Base-by-base conservation (phyloP, 2,113 vertebrate genomes). In the Turdus rufiventris region DNA sequence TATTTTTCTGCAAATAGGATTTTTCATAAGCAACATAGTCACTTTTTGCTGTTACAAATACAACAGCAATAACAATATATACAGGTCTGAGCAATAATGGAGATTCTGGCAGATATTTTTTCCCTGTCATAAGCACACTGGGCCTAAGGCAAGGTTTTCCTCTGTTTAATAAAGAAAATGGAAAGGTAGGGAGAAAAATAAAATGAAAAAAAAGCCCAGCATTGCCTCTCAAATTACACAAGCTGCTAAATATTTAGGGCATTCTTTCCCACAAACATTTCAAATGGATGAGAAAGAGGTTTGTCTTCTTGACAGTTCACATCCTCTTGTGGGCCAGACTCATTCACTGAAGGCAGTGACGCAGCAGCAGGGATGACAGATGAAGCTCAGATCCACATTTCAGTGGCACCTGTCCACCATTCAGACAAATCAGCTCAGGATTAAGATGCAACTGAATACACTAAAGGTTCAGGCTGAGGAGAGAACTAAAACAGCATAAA, bases 181-280 rank as follows among this genome's bases (percentile, higher is more conserved):
- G 66, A 90, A 91, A 92, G 75, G 51, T 88, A 85, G 65, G 21
- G 56, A 77, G 51, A 77, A 96, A 96, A 88, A 65, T 63, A 93
- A 92, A 95, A 92, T 61, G 10, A 33, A 71, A 74, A 71, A 74
- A 56, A 31, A 4, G 0, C 1, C 26, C 56, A 26, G 50, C 56
- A 56, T 8, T 83, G 73, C 76, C 80, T 95, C 91, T 92, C 88
- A 95, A 82, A 96, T 95, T 96, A 92, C 29, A 94, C 66, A 92
- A 80, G n/a, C 78, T 94, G 84, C 91, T 96, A 95, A 97, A 97
- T 96, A 96, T 96, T 96, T 95, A 95, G 85, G 81, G 63, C 78
- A 84, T 89, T 94, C 91, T 78, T 96, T 91, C 94, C 87, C 74
- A 85, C 85, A 88, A 92, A 94, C 73, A 67, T 73, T 94, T 94